A percentile compares a stretch with the other conserved stretches of the same genome.
Evolutionary conservation across 1,140 invertebrate species (phyloP).

Genomic region (Hyposmocoma kahamanoa): DNA sequence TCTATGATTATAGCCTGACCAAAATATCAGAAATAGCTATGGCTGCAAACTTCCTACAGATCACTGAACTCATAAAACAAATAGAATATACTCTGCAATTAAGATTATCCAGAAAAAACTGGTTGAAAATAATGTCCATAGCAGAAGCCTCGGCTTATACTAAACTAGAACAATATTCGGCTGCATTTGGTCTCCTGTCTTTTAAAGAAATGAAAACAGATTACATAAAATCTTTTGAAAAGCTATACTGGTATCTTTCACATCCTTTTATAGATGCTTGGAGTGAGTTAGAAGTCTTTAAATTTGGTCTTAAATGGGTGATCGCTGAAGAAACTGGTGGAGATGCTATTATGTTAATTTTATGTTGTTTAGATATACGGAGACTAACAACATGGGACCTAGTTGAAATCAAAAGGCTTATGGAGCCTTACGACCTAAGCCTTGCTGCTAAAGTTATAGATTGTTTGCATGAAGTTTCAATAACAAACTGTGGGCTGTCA

Average conservation of each 20-base stretch:
- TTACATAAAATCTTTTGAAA: slow-evolving; percentile 37
- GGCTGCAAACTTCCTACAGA: slow-evolving; percentile 53
- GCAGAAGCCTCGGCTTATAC: slow-evolving; percentile 38
- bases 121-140: slow-evolving; percentile 44
- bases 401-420: slow-evolving; percentile 26
- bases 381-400: slow-evolving; percentile 31
- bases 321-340: slow-evolving; percentile 33
- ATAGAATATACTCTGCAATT: slow-evolving; percentile 47
- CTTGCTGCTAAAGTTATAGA: slow-evolving; percentile 48
- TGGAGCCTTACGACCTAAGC: slow-evolving; percentile 37
- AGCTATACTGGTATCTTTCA: slow-evolving; percentile 55
- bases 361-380: slow-evolving; percentile 50
- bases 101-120: slow-evolving; percentile 37
- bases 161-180: slow-evolving; percentile 36
- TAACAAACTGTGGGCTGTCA: slow-evolving; percentile 18
- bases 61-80: slow-evolving; percentile 57
- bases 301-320: slow-evolving; percentile 56
- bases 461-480: slow-evolving; percentile 27
- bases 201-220: slow-evolving; percentile 52
- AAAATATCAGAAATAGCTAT: slow-evolving; percentile 36
- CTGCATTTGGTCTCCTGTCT: slow-evolving; percentile 38
- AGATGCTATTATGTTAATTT: slow-evolving; percentile 42
- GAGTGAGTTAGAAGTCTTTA: slow-evolving; percentile 47
- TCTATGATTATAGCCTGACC: slow-evolving; percentile 34
- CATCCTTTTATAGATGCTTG: slow-evolving; percentile 49